These are phyloP conservation scores for Propithecus deckenii DNA, from an alignment of 2,797 vertebrate species.

Conservation along the genomic window DNA sequence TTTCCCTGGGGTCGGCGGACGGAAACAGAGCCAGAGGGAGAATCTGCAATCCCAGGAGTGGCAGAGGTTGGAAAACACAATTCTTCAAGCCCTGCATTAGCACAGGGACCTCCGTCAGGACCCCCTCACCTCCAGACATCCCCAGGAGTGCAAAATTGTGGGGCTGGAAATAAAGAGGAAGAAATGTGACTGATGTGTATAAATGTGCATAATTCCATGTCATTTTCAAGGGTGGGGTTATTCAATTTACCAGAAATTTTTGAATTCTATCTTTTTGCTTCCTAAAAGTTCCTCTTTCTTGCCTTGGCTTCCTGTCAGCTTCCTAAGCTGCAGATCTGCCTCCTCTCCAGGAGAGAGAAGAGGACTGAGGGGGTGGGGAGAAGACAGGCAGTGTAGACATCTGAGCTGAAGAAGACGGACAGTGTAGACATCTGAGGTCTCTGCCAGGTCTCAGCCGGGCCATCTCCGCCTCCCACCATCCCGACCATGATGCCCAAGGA, in stretches of 20 bases:
- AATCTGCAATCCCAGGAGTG: neutral
- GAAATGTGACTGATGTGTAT: neutral
- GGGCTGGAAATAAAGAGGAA: neutral
- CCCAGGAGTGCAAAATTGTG: neutral
- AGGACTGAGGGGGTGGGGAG: neutral
- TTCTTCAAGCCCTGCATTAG: neutral
- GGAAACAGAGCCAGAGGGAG: neutral
- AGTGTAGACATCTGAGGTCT: neutral
- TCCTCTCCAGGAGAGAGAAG: neutral
- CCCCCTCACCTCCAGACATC: neutral
- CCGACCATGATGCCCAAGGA: neutral
- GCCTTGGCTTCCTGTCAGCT: neutral
- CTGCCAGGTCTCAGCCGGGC: neutral
- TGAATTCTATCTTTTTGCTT: neutral
- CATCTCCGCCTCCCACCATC: neutral
- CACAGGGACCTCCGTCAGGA: neutral
- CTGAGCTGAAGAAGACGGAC: neutral
- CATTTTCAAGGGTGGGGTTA: neutral
- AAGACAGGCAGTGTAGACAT: neutral
- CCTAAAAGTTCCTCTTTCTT: neutral
- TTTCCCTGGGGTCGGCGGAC: neutral
- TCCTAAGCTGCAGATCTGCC: neutral
- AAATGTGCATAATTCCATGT: neutral
- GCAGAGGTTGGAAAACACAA: neutral
- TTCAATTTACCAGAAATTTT: neutral